phyloP scores from a whole-genome alignment of 1,140 invertebrate species.

The Bombus waltoni region DNA sequence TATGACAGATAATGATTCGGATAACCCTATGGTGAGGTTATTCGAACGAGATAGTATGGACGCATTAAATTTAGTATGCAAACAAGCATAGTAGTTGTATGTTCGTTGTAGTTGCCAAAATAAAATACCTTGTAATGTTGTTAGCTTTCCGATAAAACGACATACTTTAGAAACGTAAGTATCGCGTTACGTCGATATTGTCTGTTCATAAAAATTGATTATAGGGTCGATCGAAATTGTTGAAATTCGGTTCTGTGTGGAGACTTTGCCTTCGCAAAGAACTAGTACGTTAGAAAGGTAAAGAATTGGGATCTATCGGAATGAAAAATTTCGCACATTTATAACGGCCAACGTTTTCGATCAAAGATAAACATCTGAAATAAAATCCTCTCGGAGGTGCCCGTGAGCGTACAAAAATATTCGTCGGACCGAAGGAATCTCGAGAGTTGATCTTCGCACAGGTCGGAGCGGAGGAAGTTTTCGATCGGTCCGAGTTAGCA shows the following conservation, averaged over 20 bases:
- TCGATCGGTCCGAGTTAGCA: conserved; percentile 63
- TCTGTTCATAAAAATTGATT: too few species aligned
- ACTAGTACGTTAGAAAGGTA: too few species aligned
- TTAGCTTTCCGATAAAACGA: neutral
- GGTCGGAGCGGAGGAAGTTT: conserved; percentile 49
- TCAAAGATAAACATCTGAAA: too few species aligned
- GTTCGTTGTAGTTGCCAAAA: too few species aligned
- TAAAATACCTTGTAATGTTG: neutral
- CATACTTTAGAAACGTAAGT: neutral
- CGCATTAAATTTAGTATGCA: neutral
- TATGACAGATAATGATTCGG: neutral
- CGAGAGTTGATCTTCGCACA: conserved; percentile 41
- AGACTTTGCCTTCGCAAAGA: neutral
- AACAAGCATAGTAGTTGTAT: neutral
- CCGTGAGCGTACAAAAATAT: conserved; percentile 36
- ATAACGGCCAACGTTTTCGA: neutral
- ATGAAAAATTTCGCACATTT: neutral
- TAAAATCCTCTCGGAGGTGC: neutral
- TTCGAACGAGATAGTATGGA: neutral
- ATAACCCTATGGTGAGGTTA: neutral
- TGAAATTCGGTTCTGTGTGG: neutral
- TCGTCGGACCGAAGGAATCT: conserved; percentile 30
- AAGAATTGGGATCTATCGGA: neutral
- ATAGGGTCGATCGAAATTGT: neutral
- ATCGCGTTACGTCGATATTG: neutral